phyloP scores from a whole-genome alignment of 2,113 vertebrate species.

The Corythornis madagascariensis region DNA sequence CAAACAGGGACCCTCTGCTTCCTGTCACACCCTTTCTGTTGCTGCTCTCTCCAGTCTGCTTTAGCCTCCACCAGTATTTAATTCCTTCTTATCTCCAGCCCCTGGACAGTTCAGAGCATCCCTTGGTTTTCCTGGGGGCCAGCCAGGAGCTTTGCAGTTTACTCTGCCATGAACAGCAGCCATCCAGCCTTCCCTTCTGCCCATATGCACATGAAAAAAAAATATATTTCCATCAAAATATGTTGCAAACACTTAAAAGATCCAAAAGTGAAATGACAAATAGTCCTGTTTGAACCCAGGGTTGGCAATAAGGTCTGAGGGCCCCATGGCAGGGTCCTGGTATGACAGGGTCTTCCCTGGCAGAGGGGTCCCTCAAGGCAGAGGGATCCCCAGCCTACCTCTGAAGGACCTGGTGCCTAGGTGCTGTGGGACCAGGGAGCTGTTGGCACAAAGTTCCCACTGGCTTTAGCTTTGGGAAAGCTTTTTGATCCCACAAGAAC shows the following conservation, averaged over 20 bases:
- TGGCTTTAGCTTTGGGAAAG: neutral
- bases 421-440: neutral
- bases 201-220: neutral
- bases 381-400: neutral
- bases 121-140: neutral
- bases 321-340: rapidly evolving
- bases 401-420: neutral
- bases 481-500: neutral
- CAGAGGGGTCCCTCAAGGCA: neutral
- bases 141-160: neutral
- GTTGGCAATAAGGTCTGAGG: neutral
- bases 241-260: neutral
- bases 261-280: neutral
- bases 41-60: neutral
- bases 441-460: neutral
- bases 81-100: neutral
- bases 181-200: neutral
- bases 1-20: neutral
- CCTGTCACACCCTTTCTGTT: rapidly evolving
- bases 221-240: neutral
- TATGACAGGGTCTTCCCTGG: rapidly evolving
- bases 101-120: neutral
- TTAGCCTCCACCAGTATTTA: neutral
- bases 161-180: neutral
- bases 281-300: too few species aligned